phyloP scores from a whole-genome alignment of 1,140 invertebrate species.

The Protaetia brevitarsis region DNA sequence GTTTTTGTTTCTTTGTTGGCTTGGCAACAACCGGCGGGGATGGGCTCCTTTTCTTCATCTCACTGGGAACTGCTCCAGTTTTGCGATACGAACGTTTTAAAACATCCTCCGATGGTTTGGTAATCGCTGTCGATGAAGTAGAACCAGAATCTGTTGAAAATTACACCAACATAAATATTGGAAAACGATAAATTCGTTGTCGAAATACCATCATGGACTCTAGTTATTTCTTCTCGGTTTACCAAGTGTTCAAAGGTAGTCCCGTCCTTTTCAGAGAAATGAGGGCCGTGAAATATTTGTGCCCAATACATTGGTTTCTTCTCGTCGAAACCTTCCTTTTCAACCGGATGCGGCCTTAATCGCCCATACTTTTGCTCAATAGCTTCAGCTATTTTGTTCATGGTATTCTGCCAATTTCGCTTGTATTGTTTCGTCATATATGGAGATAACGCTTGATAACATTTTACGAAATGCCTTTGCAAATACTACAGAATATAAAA shows the following conservation, averaged over 20 bases:
- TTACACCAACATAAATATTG: not conserved
- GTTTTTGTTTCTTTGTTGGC: constrained; percentile 35
- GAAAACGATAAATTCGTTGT: no score
- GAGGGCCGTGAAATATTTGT: constrained; percentile 53
- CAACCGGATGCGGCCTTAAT: constrained; percentile 56
- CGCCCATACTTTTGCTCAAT: constrained; percentile 62
- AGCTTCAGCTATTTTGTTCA: constrained; percentile 56
- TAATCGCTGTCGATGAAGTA: not conserved
- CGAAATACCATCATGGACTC: constrained; percentile 39
- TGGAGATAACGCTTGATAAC: constrained; percentile 41
- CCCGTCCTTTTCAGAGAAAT: constrained; percentile 50
- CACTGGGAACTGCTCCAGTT: constrained; percentile 24
- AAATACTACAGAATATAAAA: constrained; percentile 48
- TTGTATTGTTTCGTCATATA: constrained; percentile 51
- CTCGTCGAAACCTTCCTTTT: constrained; percentile 54
- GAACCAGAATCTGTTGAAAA: not conserved
- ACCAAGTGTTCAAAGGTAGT: constrained; percentile 45
- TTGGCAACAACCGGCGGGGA: constrained; percentile 42
- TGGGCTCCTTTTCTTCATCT: constrained; percentile 38
- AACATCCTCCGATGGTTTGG: constrained; percentile 8
- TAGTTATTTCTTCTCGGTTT: constrained; percentile 41
- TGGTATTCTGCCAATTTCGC: constrained; percentile 53
- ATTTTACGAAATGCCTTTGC: constrained; percentile 56
- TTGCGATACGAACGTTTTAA: constrained; percentile 51
- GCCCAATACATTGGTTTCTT: constrained; percentile 56